phyloP scores from a whole-genome alignment of 2,113 vertebrate genomes.

The Condylura cristata region DNA sequence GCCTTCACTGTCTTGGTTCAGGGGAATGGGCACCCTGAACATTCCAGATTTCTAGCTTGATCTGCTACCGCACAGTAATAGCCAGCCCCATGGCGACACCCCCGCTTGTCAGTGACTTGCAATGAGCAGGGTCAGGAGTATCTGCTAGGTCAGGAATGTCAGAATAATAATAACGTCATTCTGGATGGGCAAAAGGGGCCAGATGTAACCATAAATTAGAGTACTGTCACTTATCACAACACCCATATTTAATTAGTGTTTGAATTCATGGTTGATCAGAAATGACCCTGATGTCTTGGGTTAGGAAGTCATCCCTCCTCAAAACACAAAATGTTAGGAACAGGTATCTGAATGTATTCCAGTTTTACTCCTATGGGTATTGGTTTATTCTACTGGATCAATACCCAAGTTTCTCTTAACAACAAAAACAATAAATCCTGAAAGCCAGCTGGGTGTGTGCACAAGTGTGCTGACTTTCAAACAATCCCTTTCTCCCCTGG shows the following conservation, averaged over 20 bases:
- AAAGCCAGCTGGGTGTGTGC: not conserved
- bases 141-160: not conserved
- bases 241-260: not conserved
- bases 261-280: not conserved
- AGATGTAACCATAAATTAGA: not conserved
- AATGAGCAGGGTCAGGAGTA: not conserved
- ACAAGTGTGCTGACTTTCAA: not conserved
- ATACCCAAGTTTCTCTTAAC: not conserved
- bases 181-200: not conserved
- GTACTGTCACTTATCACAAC: not conserved
- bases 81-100: not conserved
- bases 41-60: not conserved
- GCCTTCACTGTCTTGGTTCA: not conserved
- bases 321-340: not conserved
- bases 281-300: not conserved
- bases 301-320: not conserved
- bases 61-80: rapidly evolving
- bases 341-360: not conserved
- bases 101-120: no score
- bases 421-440: not conserved
- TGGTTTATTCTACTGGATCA: not conserved
- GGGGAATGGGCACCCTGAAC: not conserved
- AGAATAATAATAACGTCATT: not conserved
- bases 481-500: not conserved
- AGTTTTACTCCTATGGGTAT: not conserved